These are phyloP conservation scores for Marisa cornuarietis DNA, from an alignment of 1,140 invertebrate genomes.

Conservation along the genomic window DNA sequence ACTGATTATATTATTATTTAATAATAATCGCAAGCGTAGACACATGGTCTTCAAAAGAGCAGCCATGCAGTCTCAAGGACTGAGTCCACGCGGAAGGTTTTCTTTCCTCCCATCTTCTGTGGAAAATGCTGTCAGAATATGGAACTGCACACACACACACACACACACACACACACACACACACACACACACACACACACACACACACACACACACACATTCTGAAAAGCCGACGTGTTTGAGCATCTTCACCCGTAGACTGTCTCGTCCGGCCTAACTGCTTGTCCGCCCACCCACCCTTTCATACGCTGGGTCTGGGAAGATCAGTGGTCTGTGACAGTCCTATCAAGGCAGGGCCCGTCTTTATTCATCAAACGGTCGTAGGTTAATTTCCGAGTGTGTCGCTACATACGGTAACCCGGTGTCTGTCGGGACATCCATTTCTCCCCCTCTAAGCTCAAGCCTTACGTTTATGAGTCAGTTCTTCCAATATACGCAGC, in stretches of 20 bases:
- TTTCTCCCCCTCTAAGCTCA: too few relatives aligned
- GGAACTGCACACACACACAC: not conserved
- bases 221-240: not conserved
- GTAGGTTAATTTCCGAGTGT: not conserved
- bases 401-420: not conserved
- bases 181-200: constrained; percentile 1
- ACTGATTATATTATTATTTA: too few relatives aligned
- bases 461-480: too few relatives aligned
- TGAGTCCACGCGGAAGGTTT: too few relatives aligned
- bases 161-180: constrained; percentile 5
- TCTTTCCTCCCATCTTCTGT: too few relatives aligned
- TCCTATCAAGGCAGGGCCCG: too few relatives aligned
- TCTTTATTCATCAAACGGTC: not conserved
- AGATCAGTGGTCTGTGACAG: not conserved
- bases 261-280: not conserved
- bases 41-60: too few relatives aligned
- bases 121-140: not conserved
- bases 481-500: too few relatives aligned
- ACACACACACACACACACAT: constrained; percentile 1
- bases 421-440: too few relatives aligned
- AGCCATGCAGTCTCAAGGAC: too few relatives aligned
- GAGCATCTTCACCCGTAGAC: not conserved
- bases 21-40: too few relatives aligned
- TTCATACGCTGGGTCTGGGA: too few relatives aligned
- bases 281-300: not conserved